Evolutionary conservation across 2,888 invertebrate genomes (phyloP).

Genomic region (Cremastobaeus sp.): DNA sequence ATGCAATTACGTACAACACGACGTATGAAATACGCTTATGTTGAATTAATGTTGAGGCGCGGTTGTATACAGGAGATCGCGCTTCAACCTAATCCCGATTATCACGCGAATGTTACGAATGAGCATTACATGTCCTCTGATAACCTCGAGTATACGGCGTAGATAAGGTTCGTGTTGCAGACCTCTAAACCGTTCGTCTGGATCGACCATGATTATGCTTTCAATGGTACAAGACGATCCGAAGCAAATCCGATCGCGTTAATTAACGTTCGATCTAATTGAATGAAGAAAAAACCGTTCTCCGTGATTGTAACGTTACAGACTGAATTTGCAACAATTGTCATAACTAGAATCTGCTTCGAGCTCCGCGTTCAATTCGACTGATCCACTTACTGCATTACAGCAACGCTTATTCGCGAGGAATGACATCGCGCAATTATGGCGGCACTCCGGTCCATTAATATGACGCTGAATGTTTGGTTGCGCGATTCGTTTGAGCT

Average conservation of each 20-base stretch:
- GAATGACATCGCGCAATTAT: too few species aligned
- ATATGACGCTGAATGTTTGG: constrained; percentile 26
- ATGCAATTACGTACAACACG: constrained; percentile 40
- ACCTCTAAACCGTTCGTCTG: too few species aligned
- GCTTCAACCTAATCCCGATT: constrained; percentile 69
- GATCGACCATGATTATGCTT: constrained; percentile 22
- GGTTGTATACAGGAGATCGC: constrained; percentile 60
- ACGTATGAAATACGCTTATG: constrained; percentile 43
- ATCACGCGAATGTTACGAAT: constrained; percentile 67
- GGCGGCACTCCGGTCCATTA: constrained; percentile 35
- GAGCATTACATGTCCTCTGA: constrained; percentile 57
- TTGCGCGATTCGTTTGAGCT: constrained; percentile 16
- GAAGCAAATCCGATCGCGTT: constrained; percentile 19
- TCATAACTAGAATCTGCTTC: too few species aligned
- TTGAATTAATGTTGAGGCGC: constrained; percentile 20
- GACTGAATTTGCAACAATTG: too few species aligned
- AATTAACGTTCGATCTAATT: constrained; percentile 37
- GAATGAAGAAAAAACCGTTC: constrained; percentile 21
- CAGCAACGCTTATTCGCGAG: too few species aligned
- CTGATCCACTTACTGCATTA: too few species aligned
- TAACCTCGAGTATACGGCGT: constrained; percentile 64
- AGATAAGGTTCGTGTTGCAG: constrained; percentile 68
- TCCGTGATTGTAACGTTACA: too few species aligned
- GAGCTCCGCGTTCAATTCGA: too few species aligned
- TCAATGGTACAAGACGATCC: constrained; percentile 24